Conservation (phyloP, 2,797 vertebrate species). For the Epinephelus awoara region DNA sequence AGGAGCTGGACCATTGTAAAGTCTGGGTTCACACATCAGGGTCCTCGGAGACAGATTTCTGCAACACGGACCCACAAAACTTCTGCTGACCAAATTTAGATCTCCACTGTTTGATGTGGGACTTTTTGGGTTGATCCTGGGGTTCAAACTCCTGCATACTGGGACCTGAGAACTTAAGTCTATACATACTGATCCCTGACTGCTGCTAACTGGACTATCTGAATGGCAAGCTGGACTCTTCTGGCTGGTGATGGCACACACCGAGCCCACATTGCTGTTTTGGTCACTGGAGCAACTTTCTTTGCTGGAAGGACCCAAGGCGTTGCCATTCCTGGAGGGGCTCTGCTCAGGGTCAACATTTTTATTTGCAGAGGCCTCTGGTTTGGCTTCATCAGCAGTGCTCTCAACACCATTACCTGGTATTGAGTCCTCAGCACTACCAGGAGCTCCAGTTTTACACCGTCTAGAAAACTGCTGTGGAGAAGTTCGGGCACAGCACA, state of each 20-base stretch:
- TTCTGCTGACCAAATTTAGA: not conserved
- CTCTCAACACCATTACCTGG: slow-evolving; percentile 24
- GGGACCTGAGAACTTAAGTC: slow-evolving; percentile 24
- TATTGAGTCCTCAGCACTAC: slow-evolving; percentile 9
- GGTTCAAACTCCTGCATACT: slow-evolving; percentile 19
- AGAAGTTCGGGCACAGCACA: slow-evolving; percentile 82
- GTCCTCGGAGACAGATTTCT: slow-evolving; percentile 27
- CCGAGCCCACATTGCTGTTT: not conserved
- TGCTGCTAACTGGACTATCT: slow-evolving; percentile 13
- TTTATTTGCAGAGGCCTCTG: slow-evolving; percentile 11
- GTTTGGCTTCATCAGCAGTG: not conserved
- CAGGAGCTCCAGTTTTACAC: slow-evolving; percentile 14
- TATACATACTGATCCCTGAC: slow-evolving; percentile 1
- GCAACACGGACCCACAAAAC: slow-evolving; percentile 42
- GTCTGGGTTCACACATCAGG: slow-evolving; percentile 28
- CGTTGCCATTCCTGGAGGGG: not conserved
- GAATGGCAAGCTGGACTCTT: slow-evolving; percentile 4
- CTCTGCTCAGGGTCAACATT: not conserved
- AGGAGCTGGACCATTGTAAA: not conserved
- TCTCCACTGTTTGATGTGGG: not conserved
- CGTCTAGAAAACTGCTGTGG: slow-evolving; percentile 67
- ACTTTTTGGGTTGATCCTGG: slow-evolving; percentile 17
- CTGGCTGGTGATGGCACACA: not conserved
- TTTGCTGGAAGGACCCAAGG: slow-evolving; percentile 4
- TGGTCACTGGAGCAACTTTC: slow-evolving; percentile 13